Conservation (phyloP, 2,797 vertebrate species). For the Ctenopoma kingsleyae region DNA sequence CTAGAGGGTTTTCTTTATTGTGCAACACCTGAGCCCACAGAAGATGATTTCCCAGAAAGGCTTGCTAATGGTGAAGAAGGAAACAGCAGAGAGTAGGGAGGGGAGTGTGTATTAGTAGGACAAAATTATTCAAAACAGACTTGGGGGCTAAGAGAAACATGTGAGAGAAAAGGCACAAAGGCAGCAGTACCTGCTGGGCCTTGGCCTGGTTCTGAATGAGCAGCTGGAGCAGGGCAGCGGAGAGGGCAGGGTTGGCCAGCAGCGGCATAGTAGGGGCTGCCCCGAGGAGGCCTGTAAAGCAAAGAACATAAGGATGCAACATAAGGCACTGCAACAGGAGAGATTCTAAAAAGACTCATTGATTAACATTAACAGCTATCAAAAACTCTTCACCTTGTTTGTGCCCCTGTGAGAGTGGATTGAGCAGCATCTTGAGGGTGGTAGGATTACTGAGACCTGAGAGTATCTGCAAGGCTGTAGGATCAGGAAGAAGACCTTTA, state of each 20-base stretch:
- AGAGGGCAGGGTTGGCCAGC: slow-evolving; percentile 88
- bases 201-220: slow-evolving; percentile 91
- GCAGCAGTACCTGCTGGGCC: slow-evolving; percentile 86
- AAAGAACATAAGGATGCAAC: slow-evolving; percentile 13
- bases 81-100: slow-evolving; percentile 44
- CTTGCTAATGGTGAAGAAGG: slow-evolving; percentile 82
- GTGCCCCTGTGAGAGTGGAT: slow-evolving; percentile 88
- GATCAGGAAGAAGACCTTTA: slow-evolving; percentile 95
- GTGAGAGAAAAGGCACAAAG: slow-evolving; percentile 4
- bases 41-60: slow-evolving; percentile 86
- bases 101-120: slow-evolving; percentile 16
- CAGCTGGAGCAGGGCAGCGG: slow-evolving; percentile 90
- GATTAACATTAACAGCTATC: neutral
- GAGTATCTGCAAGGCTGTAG: slow-evolving; percentile 91
- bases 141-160: slow-evolving; percentile 9
- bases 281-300: slow-evolving; percentile 88
- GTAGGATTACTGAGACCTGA: slow-evolving; percentile 90
- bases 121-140: slow-evolving; percentile 38
- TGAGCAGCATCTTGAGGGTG: slow-evolving; percentile 92
- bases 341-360: neutral
- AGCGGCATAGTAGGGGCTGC: slow-evolving; percentile 88
- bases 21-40: slow-evolving; percentile 88
- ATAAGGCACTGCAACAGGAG: neutral
- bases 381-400: slow-evolving; percentile 87
- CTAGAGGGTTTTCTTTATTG: slow-evolving; percentile 83